Percentiles rank a stretch among this genome's conserved stretches.
phyloP scores from a whole-genome alignment of 2,888 invertebrate species.

The Meteorus cinctellus region DNA sequence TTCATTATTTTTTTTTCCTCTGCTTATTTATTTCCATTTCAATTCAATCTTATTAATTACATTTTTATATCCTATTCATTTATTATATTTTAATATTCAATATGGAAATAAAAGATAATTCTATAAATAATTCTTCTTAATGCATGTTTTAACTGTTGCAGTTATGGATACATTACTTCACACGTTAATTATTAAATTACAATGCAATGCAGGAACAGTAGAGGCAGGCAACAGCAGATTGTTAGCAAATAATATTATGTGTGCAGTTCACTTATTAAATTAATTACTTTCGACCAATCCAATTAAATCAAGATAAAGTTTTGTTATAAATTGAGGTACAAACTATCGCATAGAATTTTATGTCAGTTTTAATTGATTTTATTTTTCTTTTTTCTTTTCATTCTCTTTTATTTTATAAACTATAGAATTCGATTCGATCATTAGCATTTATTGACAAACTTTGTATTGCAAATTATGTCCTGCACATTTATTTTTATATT shows the following conservation, averaged over 20 bases:
- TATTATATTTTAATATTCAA: background rate
- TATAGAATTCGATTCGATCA: no score
- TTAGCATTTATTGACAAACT: background rate
- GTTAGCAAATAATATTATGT: conserved; percentile 44
- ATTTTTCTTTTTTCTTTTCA: no score
- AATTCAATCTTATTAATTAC: background rate
- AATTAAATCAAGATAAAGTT: background rate
- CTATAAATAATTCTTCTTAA: conserved; percentile 26
- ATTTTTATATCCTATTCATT: no score
- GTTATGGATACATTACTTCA: background rate
- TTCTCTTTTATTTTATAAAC: background rate
- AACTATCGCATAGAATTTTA: background rate
- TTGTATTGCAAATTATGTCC: background rate
- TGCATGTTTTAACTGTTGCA: background rate
- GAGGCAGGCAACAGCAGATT: conserved; percentile 32
- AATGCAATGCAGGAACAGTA: conserved; percentile 22
- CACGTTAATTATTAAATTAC: conserved; percentile 17
- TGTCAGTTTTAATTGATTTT: background rate
- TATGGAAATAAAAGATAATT: background rate
- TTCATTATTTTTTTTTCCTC: background rate
- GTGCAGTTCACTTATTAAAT: background rate
- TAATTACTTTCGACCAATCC: background rate
- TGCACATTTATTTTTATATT: background rate
- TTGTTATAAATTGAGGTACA: background rate
- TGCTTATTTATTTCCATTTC: background rate